phyloP scores from a whole-genome alignment of 2,113 vertebrate species.

The Atractosteus spatula region DNA sequence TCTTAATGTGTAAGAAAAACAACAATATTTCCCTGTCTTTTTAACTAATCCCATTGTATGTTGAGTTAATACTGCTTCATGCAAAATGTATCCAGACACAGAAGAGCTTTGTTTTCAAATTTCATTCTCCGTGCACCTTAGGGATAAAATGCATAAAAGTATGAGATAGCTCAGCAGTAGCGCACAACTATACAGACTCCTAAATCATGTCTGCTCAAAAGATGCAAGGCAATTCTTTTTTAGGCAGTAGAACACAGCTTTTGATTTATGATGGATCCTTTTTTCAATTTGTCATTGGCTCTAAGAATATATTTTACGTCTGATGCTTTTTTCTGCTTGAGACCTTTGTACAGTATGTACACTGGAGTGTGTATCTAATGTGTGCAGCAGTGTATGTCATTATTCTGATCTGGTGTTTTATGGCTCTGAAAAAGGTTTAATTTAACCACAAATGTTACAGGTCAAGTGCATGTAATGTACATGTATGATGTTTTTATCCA shows the following conservation, averaged over 20 bases:
- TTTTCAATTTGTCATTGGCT: slow-evolving; percentile 64
- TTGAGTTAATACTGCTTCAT: neutral
- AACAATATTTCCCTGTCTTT: no score
- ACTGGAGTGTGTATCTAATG: neutral
- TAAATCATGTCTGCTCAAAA: slow-evolving; percentile 62
- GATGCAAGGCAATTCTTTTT: slow-evolving; percentile 48
- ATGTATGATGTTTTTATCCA: neutral
- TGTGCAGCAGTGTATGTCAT: no score
- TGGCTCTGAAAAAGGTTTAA: neutral
- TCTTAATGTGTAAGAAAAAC: neutral
- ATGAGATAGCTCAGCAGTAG: slow-evolving; percentile 25
- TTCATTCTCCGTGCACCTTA: neutral
- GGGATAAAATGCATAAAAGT: neutral
- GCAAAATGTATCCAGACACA: neutral
- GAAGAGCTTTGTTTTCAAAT: neutral
- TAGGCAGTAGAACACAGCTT: slow-evolving; percentile 41
- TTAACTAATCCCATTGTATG: neutral
- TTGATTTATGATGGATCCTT: slow-evolving; percentile 65
- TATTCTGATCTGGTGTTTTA: neutral
- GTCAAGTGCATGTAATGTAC: neutral
- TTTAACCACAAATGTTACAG: neutral
- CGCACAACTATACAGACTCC: slow-evolving; percentile 37
- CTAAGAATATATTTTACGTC: slow-evolving; percentile 51
- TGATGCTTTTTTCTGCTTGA: neutral
- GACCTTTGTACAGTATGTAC: neutral